Base-by-base conservation (phyloP, 2,113 vertebrate genomes). In the Melanerpes aurifrons region DNA sequence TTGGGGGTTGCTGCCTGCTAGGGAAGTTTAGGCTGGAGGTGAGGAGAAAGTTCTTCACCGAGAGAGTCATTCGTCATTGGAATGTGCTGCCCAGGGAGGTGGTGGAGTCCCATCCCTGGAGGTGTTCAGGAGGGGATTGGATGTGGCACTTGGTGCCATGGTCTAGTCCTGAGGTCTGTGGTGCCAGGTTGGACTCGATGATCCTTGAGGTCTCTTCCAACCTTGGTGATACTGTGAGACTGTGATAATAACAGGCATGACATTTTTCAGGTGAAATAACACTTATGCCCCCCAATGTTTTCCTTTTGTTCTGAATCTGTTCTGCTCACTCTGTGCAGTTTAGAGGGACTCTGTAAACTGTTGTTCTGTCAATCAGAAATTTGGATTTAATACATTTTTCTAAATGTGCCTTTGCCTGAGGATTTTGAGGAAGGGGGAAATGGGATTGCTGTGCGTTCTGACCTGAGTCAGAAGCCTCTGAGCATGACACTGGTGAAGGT, bases 381-480 rank as follows among this genome's bases (percentile, higher is more conserved):
- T n/a, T 59, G 10, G 15, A 64, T 70, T 76, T 16, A 47, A 24
- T 77, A 26, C 1, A 1, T 9, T 58, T 71, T 82, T 84, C 3
- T 48, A 57, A 61, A 68, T 53, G 3, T 74, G 24, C 24, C 13
- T 76, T 87, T 88, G n/a, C 61, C 37, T 62, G 40, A 1, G 1
- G 73, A 24, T 70, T 94, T 80, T 82, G 14, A 79, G 63, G 64
- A 59, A 10, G 29, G 0, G 0, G 14, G 7, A 57, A 69, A 13
- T 17, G 18, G 15, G 19, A 29, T 25, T 0, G 0, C 9, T 62
- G 5, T 79, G 8, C 3, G 2, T 62, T 85, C 18, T 62, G 16
- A 67, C 62, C 58, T 89, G 25, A 40, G 9, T 48, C n/a, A 85
- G 63, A 85, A 43, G 15, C 76, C 29, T 45, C 28, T 40, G 40